Conservation (phyloP, 2,113 vertebrate species). For the Eubucco bourcierii region DNA sequence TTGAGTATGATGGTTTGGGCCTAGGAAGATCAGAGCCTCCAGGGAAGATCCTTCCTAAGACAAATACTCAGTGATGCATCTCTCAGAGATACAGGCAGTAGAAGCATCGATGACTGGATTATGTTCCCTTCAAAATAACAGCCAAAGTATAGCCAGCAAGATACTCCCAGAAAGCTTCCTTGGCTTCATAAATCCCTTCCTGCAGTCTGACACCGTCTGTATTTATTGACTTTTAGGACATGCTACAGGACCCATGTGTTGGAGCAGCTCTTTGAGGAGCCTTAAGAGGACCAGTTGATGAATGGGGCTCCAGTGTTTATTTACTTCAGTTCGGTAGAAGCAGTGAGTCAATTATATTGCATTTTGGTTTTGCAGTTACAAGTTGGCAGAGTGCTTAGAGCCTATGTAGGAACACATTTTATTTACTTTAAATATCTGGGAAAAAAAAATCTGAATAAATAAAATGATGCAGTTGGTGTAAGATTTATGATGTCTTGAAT, state of each 20-base stretch:
- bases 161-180: not conserved
- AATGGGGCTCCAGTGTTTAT: constrained; percentile 37
- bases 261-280: constrained; percentile 12
- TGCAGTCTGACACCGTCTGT: constrained; percentile 12
- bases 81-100: not conserved
- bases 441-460: constrained; percentile 38
- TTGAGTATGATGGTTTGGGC: not conserved
- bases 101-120: not conserved
- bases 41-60: not conserved
- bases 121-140: not conserved
- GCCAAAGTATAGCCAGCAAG: constrained; percentile 13
- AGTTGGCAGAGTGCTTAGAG: constrained; percentile 26
- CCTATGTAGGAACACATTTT: constrained; percentile 31
- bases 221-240: constrained; percentile 47
- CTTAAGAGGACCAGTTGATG: constrained; percentile 19
- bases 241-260: not conserved
- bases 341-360: constrained; percentile 35
- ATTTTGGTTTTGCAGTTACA: constrained; percentile 34
- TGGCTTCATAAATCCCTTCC: constrained; percentile 44
- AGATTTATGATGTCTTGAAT: constrained; percentile 63
- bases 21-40: not conserved
- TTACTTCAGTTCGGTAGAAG: constrained; percentile 51
- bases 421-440: constrained; percentile 53
- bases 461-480: constrained; percentile 59
- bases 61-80: not conserved